These are phyloP conservation scores for Galemys pyrenaicus DNA, from an alignment of 2,113 vertebrate genomes.

Conservation along the genomic window DNA sequence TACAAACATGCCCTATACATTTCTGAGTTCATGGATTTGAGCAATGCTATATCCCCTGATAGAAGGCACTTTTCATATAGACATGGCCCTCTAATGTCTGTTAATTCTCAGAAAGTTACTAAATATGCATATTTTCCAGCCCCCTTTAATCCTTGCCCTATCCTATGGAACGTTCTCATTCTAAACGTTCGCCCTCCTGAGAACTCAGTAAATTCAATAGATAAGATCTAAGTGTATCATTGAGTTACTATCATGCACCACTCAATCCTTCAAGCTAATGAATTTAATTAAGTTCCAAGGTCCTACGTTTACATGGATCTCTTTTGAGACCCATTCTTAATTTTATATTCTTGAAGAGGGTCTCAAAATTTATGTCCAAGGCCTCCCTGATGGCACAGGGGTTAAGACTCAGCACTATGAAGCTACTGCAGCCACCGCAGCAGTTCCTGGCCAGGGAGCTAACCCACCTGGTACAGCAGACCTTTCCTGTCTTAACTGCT, in stretches of 20 bases:
- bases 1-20: neutral
- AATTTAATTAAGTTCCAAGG: neutral
- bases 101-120: neutral
- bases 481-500: too few relatives aligned
- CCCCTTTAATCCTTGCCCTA: neutral
- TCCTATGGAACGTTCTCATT: neutral
- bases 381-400: too few relatives aligned
- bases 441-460: too few relatives aligned
- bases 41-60: neutral
- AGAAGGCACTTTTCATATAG: neutral
- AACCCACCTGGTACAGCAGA: too few relatives aligned
- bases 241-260: neutral
- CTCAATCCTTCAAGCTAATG: neutral
- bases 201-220: neutral
- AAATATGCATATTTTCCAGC: neutral
- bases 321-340: slow-evolving; percentile 23
- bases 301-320: neutral
- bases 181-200: neutral
- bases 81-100: neutral
- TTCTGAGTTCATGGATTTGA: neutral
- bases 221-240: neutral
- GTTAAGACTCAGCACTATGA: too few relatives aligned
- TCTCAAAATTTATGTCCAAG: too few relatives aligned
- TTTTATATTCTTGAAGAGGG: neutral
- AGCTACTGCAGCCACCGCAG: too few relatives aligned